Conservation (phyloP, 2,113 vertebrate species). For the Malurus cyaneus region DNA sequence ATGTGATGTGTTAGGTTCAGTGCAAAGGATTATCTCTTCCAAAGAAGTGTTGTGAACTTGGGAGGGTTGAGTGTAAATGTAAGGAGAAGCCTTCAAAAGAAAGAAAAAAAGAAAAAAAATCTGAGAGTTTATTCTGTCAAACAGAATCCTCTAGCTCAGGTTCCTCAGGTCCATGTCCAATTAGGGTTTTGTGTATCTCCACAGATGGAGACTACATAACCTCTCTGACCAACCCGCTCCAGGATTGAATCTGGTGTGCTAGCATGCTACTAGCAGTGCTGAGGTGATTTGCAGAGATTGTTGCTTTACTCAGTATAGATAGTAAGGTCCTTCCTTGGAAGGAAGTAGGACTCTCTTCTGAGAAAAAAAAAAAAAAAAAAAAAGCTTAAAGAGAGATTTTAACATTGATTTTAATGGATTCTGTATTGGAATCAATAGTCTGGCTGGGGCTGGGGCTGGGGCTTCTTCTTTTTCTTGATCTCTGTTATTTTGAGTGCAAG, state of each 20-base stretch:
- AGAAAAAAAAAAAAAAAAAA: too few relatives aligned
- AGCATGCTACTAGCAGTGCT: not conserved
- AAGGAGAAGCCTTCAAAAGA: not conserved
- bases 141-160: not conserved
- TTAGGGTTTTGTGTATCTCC: not conserved
- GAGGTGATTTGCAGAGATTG: not conserved
- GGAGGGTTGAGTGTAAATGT: not conserved
- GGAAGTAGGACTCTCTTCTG: not conserved
- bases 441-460: not conserved
- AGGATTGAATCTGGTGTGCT: not conserved
- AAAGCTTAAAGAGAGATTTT: not conserved
- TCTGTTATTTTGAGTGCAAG: not conserved
- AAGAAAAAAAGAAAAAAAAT: too few relatives aligned
- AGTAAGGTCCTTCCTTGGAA: not conserved
- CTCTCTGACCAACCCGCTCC: not conserved
- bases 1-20: not conserved
- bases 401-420: not conserved
- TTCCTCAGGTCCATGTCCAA: not conserved
- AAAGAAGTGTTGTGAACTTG: not conserved
- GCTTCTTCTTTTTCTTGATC: constrained; percentile 44
- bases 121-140: not conserved
- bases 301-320: not conserved
- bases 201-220: too few relatives aligned
- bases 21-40: not conserved
- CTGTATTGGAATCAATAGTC: constrained; percentile 19